phyloP scores from a whole-genome alignment of 1,140 invertebrate genomes.

The Nephila pilipes region DNA sequence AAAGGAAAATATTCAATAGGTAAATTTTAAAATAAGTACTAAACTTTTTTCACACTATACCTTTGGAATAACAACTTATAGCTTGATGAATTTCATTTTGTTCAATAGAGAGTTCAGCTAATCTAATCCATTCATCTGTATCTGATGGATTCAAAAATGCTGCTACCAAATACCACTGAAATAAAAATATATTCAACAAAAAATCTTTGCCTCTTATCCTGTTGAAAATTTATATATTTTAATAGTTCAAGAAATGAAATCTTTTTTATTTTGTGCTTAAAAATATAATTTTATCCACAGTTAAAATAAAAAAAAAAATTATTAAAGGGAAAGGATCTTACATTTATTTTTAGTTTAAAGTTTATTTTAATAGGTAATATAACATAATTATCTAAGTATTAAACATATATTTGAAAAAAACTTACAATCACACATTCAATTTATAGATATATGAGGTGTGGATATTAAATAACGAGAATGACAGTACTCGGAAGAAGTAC shows the following conservation, averaged over 20 bases:
- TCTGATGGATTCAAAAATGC: constrained; percentile 91
- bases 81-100: constrained; percentile 89
- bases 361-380: too few species aligned
- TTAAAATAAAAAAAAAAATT: background rate
- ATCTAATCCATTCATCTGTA: constrained; percentile 90
- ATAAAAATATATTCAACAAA: constrained; percentile 15
- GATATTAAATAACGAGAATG: too few species aligned
- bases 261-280: background rate
- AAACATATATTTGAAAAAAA: too few species aligned
- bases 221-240: too few species aligned
- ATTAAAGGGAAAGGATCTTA: too few species aligned
- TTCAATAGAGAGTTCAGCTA: constrained; percentile 90
- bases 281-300: background rate
- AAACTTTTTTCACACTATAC: background rate
- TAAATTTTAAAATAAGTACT: background rate
- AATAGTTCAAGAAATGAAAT: background rate
- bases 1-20: too few species aligned
- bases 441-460: too few species aligned
- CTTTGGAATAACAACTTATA: constrained; percentile 86
- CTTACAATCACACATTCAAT: too few species aligned
- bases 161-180: constrained; percentile 89
- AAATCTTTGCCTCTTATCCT: background rate
- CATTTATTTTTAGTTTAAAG: too few species aligned
- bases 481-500: too few species aligned
- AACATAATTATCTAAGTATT: too few species aligned